Percentiles rank a stretch among this genome's conserved stretches.
These are phyloP conservation scores for Siphamia tubifer DNA, from an alignment of 2,113 vertebrate genomes.

Conservation along the genomic window DNA sequence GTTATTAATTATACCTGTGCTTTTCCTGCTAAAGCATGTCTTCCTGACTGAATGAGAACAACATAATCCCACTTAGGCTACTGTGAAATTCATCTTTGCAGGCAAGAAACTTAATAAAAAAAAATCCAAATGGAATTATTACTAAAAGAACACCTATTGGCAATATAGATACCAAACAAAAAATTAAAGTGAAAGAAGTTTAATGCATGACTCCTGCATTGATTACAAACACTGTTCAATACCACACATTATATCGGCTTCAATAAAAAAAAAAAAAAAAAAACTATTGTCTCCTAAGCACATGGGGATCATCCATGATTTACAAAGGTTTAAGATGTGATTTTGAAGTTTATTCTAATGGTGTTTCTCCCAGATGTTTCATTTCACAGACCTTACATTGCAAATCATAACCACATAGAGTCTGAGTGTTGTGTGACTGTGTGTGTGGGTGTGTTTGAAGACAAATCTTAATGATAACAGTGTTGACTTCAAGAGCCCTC, in stretches of 20 bases:
- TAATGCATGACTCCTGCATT: slow-evolving; percentile 12
- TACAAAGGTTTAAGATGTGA: not conserved
- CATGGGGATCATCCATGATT: not conserved
- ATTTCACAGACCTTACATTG: slow-evolving; percentile 1
- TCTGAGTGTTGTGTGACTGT: not conserved
- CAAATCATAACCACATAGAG: not conserved
- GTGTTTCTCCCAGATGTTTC: slow-evolving; percentile 42
- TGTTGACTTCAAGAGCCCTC: not conserved
- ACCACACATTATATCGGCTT: slow-evolving; percentile 8
- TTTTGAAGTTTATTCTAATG: not conserved
- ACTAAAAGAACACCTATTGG: no score
- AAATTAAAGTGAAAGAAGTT: slow-evolving; percentile 37
- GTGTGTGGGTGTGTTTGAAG: slow-evolving; percentile 22
- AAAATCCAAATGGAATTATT: no score
- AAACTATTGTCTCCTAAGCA: not conserved
- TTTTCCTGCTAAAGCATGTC: not conserved
- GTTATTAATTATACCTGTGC: not conserved
- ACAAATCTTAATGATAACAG: slow-evolving; percentile 33
- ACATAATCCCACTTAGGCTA: not conserved
- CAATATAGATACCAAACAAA: no score
- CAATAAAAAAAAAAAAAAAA: slow-evolving; percentile 25
- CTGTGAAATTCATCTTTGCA: not conserved
- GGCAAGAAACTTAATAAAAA: not conserved
- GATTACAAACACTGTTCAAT: not conserved
- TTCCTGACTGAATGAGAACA: not conserved